A percentile compares a stretch with the other conserved stretches of the same genome.
These are phyloP conservation scores for Acropora tenuis DNA, from an alignment of 64 coral and sea anemone species.

Conservation along the genomic window DNA sequence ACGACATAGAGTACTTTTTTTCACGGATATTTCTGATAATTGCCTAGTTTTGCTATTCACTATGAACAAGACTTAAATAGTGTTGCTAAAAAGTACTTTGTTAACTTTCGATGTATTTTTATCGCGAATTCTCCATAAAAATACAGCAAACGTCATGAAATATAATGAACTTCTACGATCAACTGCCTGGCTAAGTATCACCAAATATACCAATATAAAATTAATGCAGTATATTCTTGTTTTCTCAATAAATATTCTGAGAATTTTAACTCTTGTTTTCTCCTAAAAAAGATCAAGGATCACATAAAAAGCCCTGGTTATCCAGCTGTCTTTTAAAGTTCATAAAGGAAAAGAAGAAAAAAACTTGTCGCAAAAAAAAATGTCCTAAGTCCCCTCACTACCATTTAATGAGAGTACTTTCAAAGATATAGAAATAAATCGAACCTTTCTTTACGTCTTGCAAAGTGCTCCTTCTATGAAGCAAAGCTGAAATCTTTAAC, in stretches of 20 bases:
- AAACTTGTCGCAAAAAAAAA: not conserved
- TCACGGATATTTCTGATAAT: no score
- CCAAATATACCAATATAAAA: not conserved
- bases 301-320: not conserved
- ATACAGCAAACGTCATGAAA: no score
- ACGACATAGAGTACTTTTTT: no score
- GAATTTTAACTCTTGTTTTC: not conserved
- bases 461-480: constrained; percentile 49
- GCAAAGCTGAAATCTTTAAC: constrained; percentile 30
- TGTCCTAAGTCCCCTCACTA: not conserved
- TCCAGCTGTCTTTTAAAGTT: not conserved
- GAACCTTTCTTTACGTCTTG: constrained; percentile 19
- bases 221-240: not conserved
- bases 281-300: not conserved
- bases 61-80: not conserved
- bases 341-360: not conserved
- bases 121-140: no score
- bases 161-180: no score
- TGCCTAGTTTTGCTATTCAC: not conserved
- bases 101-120: no score
- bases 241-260: not conserved
- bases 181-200: no score
- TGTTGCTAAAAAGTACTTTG: not conserved
- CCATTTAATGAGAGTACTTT: constrained; percentile 1
- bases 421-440: constrained; percentile 5